Conservation (phyloP, 2,888 invertebrate genomes). For the Ecliptopera silaceata region DNA sequence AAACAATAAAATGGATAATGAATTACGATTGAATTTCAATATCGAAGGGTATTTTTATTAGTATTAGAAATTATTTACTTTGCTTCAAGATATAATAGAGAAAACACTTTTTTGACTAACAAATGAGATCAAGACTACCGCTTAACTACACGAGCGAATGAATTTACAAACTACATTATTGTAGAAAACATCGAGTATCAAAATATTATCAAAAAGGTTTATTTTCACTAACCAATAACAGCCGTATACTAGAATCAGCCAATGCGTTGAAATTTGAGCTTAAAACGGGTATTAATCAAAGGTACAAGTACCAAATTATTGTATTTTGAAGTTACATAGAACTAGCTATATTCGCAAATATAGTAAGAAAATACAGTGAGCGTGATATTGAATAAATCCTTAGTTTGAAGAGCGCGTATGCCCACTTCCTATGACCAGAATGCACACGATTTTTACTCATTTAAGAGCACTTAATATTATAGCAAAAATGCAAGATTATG, state of each 20-base stretch:
- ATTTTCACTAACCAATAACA: constrained; percentile 80
- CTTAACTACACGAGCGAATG: constrained; percentile 66
- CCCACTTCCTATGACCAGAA: constrained; percentile 79
- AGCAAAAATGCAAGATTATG: constrained; percentile 66
- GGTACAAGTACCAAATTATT: constrained; percentile 27
- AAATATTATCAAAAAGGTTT: constrained; percentile 80
- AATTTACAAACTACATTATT: constrained; percentile 72
- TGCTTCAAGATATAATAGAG: too few relatives aligned
- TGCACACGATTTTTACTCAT: constrained; percentile 74
- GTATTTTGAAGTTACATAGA: background rate
- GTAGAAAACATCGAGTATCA: constrained; percentile 83
- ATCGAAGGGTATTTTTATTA: too few relatives aligned
- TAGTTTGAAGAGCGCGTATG: constrained; percentile 59
- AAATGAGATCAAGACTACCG: constrained; percentile 66
- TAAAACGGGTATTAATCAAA: constrained; percentile 58
- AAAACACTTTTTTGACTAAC: constrained; percentile 52
- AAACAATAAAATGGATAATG: background rate
- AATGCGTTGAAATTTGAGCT: constrained; percentile 77
- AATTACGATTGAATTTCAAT: background rate
- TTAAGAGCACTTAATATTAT: constrained; percentile 31
- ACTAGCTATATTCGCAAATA: constrained; percentile 41
- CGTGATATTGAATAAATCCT: constrained; percentile 56
- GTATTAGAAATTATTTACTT: too few relatives aligned
- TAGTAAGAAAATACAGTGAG: constrained; percentile 50
- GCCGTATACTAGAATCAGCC: constrained; percentile 82